Evolutionary conservation across 2,888 invertebrate species (phyloP).

Genomic region (Galeruca laticollis): DNA sequence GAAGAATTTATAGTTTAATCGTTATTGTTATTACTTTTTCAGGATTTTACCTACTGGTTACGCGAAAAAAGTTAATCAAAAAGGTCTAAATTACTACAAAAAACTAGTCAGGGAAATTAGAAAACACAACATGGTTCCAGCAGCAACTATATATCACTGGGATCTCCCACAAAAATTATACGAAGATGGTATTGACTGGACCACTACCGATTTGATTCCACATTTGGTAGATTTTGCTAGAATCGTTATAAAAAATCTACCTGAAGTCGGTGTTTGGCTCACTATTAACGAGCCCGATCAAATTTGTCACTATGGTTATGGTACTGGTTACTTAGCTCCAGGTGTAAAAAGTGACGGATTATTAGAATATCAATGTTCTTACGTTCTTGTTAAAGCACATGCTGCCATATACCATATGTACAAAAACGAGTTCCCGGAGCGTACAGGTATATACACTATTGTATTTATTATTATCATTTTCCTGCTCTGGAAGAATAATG

Average conservation of each 20-base stretch:
- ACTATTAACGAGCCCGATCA: conserved; percentile 31
- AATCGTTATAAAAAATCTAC: conserved; percentile 58
- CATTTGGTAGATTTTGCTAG: conserved; percentile 70
- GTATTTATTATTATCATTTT: too few species aligned
- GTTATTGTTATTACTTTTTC: too few species aligned
- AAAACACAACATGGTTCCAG: conserved; percentile 48
- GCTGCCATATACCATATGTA: too few species aligned
- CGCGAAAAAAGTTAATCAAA: conserved; percentile 65
- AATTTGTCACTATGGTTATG: conserved; percentile 48
- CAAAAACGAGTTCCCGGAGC: conserved; percentile 66
- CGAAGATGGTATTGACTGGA: conserved; percentile 72
- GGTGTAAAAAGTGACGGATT: conserved; percentile 70
- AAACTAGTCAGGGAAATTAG: conserved; percentile 28
- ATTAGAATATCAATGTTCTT: too few species aligned
- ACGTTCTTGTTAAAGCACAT: too few species aligned
- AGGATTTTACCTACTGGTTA: too few species aligned
- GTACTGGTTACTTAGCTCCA: conserved; percentile 68
- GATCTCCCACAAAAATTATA: conserved; percentile 47
- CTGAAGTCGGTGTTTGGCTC: conserved; percentile 62
- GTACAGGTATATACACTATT: conserved; percentile 45
- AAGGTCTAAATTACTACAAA: conserved; percentile 53
- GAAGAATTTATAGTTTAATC: too few species aligned
- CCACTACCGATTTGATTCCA: conserved; percentile 66
- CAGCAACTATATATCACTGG: too few species aligned
- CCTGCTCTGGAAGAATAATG: too few species aligned